Base-by-base conservation (phyloP, 2,797 vertebrate species). In the Chiloscyllium punctatum region DNA sequence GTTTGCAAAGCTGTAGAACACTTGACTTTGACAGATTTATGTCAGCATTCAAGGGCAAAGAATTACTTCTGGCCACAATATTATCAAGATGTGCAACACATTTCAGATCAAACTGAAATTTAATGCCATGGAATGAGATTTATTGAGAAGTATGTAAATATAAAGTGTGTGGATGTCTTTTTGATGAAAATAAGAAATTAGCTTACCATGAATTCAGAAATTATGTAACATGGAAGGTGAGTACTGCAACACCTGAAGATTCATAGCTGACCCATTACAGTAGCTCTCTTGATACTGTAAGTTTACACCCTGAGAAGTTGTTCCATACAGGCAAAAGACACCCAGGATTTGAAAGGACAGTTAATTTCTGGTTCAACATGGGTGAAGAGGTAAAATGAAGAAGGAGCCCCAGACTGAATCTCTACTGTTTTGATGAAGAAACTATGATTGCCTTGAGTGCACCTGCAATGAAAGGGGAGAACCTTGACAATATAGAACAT, bases 11-110 rank as follows among this genome's bases (percentile, higher is more conserved):
- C 37, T n/a, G n/a, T 16, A 33, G 88, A 91, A n/a, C 30, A 21
- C 15, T 21, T 30, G 25, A 53, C 53, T 95, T 72, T 95, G 27
- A 77, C 51, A 77, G 71, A 95, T 95, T 95, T 95, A 25, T 94
- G 68, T 51, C 68, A 72, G 23, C n/a, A 48, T 25, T 94, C 68
- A 94, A 94, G 25, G 92, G 69, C 66, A 94, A 48, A 72, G 68
- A 71, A 72, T 69, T 94, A 71, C 21, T 48, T 48, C 21, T 94
- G 37, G 66, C 72, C 92, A 94, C 37, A 94, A 71, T 37, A 94
- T 94, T 71, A 94, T 71, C 37, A 71, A 94, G 51, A 68, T 8
- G 23, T 72, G 92, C 25, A 37, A 94, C 37, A 37, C 72, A 42
- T 91, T 94, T 71, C 23, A 95, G 30, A 95, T 95, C 71, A 53